phyloP scores from a whole-genome alignment of 1,140 invertebrate genomes.

The Tigriopus japonicus region DNA sequence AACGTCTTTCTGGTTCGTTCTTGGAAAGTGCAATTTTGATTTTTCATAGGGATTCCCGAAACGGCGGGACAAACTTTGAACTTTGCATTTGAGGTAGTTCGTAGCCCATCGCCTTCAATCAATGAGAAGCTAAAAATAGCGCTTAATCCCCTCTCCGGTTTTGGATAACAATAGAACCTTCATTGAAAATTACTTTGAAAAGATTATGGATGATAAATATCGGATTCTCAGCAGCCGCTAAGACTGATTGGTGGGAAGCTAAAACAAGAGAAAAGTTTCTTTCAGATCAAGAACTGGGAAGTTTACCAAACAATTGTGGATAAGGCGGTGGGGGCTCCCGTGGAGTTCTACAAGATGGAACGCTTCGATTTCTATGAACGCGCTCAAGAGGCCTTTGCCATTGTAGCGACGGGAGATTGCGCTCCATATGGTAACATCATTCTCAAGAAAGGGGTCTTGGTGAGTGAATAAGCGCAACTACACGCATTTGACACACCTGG shows the following conservation, averaged over 20 bases:
- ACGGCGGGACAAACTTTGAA: no score
- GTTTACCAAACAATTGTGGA: neutral
- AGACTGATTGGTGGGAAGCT: no score
- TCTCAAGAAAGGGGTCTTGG: conserved; percentile 15
- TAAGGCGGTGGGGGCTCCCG: neutral
- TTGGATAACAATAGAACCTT: no score
- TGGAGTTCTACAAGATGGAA: neutral
- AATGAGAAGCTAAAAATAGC: neutral
- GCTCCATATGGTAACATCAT: conserved; percentile 14
- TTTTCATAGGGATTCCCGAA: no score
- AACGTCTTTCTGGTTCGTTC: no score
- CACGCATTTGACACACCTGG: no score
- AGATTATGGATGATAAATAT: no score
- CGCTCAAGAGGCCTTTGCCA: conserved; percentile 9
- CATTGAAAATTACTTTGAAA: no score
- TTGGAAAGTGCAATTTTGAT: no score
- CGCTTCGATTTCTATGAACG: conserved; percentile 12
- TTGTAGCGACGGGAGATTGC: conserved; percentile 12
- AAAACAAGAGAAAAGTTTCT: neutral
- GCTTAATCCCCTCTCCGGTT: no score
- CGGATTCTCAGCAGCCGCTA: no score
- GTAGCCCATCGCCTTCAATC: neutral
- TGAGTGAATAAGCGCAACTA: neutral
- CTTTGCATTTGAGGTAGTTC: no score
- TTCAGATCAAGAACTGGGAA: neutral